These are phyloP conservation scores for Andrena marginata DNA, from an alignment of 2,888 invertebrate genomes.

Conservation along the genomic window DNA sequence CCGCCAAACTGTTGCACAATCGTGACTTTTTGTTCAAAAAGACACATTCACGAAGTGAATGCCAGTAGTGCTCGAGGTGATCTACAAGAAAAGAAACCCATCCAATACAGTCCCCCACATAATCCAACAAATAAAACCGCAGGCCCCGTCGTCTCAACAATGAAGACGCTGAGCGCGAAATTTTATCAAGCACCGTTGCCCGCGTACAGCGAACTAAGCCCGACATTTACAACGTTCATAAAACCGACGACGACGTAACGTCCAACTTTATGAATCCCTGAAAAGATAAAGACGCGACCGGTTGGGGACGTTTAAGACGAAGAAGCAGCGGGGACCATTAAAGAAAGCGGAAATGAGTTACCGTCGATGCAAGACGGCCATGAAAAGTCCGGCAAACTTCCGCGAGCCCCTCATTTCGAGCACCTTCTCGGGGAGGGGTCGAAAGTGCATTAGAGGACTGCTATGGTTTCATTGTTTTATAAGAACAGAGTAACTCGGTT, in stretches of 20 bases:
- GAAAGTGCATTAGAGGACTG: slow-evolving; percentile 17
- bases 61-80: background rate
- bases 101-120: background rate
- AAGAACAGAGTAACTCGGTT: slow-evolving; percentile 18
- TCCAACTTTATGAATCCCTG: slow-evolving; percentile 43
- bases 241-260: slow-evolving; percentile 23
- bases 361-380: slow-evolving; percentile 14
- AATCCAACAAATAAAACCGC: background rate
- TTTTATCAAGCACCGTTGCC: slow-evolving; percentile 11
- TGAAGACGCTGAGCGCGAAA: slow-evolving; percentile 1
- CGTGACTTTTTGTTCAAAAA: too few relatives aligned
- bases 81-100: background rate
- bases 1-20: too few relatives aligned
- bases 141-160: background rate
- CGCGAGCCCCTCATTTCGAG: slow-evolving; percentile 1
- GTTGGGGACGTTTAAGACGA: slow-evolving; percentile 2
- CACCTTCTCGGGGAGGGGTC: background rate
- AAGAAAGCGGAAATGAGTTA: slow-evolving; percentile 44
- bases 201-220: background rate
- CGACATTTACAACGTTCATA: slow-evolving; percentile 27
- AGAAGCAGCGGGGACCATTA: slow-evolving; percentile 20
- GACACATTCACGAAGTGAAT: too few relatives aligned
- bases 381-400: slow-evolving; percentile 12
- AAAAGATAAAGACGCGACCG: slow-evolving; percentile 25
- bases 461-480: slow-evolving; percentile 14